A percentile compares a stretch with the other conserved stretches of the same genome.
These are phyloP conservation scores for Acestrorhynchus altus DNA, from an alignment of 2,797 vertebrate species.

Conservation along the genomic window DNA sequence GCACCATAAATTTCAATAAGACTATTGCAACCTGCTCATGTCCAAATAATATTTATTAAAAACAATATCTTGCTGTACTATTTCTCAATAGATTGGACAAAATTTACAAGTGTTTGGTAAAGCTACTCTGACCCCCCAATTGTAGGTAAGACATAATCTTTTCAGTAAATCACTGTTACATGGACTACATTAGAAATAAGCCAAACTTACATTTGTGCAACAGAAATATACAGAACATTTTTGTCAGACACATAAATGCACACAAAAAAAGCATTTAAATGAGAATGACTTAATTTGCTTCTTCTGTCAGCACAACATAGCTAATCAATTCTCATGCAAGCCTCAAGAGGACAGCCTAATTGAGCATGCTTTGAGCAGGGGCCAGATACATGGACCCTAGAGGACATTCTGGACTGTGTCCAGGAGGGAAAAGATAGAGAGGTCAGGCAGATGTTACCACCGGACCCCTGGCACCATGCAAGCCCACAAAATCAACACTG, in stretches of 20 bases:
- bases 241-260: background rate
- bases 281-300: background rate
- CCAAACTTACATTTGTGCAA: background rate
- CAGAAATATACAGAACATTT: background rate
- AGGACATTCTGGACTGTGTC: constrained; percentile 46
- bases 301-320: background rate
- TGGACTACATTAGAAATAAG: background rate
- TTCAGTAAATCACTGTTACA: background rate
- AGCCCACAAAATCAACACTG: constrained; percentile 41
- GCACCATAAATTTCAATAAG: too few relatives aligned
- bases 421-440: constrained; percentile 48
- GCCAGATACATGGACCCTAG: background rate
- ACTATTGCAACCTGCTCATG: too few relatives aligned
- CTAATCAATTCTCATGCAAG: background rate
- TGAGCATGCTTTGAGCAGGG: background rate
- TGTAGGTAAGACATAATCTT: too few relatives aligned
- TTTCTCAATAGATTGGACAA: too few relatives aligned
- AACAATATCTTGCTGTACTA: too few relatives aligned
- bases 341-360: constrained; percentile 11
- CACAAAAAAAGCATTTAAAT: background rate
- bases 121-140: too few relatives aligned
- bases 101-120: too few relatives aligned
- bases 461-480: constrained; percentile 13
- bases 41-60: too few relatives aligned
- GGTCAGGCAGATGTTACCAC: constrained; percentile 46